phyloP scores from a whole-genome alignment of 2,888 invertebrate genomes.

The Cylloceria caligata region DNA sequence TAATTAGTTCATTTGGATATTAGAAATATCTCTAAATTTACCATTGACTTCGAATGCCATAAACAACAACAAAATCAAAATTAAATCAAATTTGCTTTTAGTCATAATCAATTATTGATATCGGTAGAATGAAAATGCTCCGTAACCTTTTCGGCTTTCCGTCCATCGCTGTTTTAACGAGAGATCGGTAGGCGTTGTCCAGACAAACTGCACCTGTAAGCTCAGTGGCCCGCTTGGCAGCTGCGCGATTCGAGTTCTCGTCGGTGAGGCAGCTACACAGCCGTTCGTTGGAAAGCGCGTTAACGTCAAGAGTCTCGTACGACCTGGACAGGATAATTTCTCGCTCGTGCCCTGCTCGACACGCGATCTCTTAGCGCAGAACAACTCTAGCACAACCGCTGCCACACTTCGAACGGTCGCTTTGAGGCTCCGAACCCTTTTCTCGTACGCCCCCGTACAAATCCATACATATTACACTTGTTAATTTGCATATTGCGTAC shows the following conservation, averaged over 20 bases:
- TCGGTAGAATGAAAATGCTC: too few species aligned
- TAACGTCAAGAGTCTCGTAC: slow-evolving; percentile 66
- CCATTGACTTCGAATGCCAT: neutral
- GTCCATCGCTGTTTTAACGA: slow-evolving; percentile 31
- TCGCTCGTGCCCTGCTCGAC: slow-evolving; percentile 74
- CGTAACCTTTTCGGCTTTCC: neutral
- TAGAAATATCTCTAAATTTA: neutral
- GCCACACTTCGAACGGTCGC: slow-evolving; percentile 50
- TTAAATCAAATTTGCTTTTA: too few species aligned
- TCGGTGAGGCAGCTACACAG: slow-evolving; percentile 43
- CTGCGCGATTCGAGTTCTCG: slow-evolving; percentile 47
- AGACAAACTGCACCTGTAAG: slow-evolving; percentile 50
- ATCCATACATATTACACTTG: slow-evolving; percentile 30
- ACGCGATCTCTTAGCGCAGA: slow-evolving; percentile 71
- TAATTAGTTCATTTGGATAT: neutral
- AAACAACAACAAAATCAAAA: neutral
- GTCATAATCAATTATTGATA: neutral
- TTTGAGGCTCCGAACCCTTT: slow-evolving; percentile 57
- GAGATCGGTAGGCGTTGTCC: slow-evolving; percentile 5
- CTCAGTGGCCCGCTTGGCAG: slow-evolving; percentile 60
- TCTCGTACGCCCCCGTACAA: slow-evolving; percentile 30
- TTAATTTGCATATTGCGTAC: slow-evolving; percentile 63
- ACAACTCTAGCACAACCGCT: slow-evolving; percentile 48
- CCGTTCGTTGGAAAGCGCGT: slow-evolving; percentile 47
- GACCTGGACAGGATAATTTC: slow-evolving; percentile 78